Conservation (phyloP, 2,888 invertebrate genomes). For the Calameuta idolon region DNA sequence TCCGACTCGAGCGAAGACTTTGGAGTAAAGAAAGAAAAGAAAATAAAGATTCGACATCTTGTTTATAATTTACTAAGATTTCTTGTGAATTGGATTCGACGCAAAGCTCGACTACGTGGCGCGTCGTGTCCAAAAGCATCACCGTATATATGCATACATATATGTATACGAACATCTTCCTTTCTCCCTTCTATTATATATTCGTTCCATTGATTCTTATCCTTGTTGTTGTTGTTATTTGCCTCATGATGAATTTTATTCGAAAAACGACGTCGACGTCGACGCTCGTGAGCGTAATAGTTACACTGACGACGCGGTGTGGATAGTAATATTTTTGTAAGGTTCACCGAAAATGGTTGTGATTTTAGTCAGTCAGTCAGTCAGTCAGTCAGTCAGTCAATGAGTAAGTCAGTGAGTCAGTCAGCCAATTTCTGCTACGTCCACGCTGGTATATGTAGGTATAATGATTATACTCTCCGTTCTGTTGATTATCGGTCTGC, state of each 20-base stretch:
- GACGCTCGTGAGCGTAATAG: neutral
- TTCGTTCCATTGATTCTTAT: neutral
- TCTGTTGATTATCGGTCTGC: conserved; percentile 16
- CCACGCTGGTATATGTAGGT: conserved; percentile 20
- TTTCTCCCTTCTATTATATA: neutral
- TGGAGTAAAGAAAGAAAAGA: neutral
- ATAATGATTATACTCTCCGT: conserved; percentile 12
- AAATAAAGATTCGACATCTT: neutral
- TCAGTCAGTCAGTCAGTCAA: neutral
- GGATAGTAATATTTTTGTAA: conserved; percentile 19
- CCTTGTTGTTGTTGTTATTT: neutral
- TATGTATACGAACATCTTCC: neutral
- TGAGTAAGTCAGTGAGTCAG: neutral
- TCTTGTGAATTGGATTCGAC: conserved; percentile 17
- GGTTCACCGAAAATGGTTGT: conserved; percentile 38
- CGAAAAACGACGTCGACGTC: neutral
- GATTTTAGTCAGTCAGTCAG: conserved; percentile 31
- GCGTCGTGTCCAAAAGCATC: conserved; percentile 24
- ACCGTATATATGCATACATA: neutral
- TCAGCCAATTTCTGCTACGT: conserved; percentile 23
- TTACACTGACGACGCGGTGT: neutral
- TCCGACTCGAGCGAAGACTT: neutral
- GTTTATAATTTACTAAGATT: conserved; percentile 1
- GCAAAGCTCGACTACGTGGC: conserved; percentile 38
- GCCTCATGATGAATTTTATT: neutral